Base-by-base conservation (phyloP, 2,797 vertebrate genomes). In the Bovichtus diacanthus region DNA sequence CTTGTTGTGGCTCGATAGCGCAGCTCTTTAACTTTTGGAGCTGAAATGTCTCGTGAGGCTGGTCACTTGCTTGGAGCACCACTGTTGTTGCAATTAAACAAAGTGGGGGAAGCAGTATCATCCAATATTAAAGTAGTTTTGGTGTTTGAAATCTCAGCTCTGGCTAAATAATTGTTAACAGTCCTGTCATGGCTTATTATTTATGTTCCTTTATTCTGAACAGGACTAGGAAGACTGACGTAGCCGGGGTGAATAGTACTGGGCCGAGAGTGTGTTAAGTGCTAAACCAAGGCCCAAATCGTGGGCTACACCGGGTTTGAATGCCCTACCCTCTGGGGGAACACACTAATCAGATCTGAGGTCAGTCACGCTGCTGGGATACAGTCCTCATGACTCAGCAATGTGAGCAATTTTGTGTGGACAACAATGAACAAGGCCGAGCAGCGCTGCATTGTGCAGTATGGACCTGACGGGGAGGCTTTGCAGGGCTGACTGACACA, bases 301-400 rank as follows among this genome's bases (percentile, higher is more conserved):
- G 62, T 23, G 29, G 61, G 38, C 51, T 77, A 21, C 53, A 46
- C 43, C 51, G 55, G 51, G 54, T 73, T 71, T 72, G 53, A 71
- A 70, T 76, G 23, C 62, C 66, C 51, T 72, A 44, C 53, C 53
- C 68, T 61, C 76, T 70, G 36, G 61, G 64, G 76, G 41, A 80
- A 83, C 66, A 84, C 72, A 77, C 74, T 80, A 78, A 89, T 87
- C 70, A 80, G 74, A 82, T 70, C 55, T 5, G 78, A 85, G 77
- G 64, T 82, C 70, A 59, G 83, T 84, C 87, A 80, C 4, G 16
- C 74, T 82, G 81, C 78, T 80, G 64, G 81, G 47, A 84, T 53
- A 61, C 82, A 64, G 39, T 50, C 60, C 81, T 38, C 69, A 78
- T 87, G 84, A 92, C 46, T 88, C 84, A 90, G 88, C 90, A 76